Conservation (phyloP, 2,888 invertebrate species). For the Acrobasis suavella region DNA sequence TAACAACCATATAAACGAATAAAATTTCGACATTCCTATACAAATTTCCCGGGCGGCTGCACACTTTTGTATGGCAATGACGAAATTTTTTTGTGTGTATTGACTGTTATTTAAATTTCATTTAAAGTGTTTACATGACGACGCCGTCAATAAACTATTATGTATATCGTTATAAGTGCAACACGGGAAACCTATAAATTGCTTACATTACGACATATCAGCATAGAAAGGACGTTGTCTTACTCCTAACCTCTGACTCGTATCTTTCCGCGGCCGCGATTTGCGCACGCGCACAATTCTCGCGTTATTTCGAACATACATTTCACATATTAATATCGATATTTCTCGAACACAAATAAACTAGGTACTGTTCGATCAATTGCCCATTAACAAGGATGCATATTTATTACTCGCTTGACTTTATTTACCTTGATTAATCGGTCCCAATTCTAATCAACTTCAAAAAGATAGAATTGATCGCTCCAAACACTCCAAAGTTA, state of each 20-base stretch:
- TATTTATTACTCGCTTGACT: not conserved
- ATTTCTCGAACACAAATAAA: not conserved
- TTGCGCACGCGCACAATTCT: not conserved
- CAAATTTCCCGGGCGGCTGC: too few relatives aligned
- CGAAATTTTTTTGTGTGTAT: too few relatives aligned
- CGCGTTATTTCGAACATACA: not conserved
- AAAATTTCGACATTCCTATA: too few relatives aligned
- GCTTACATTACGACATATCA: constrained; percentile 6
- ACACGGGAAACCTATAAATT: not conserved
- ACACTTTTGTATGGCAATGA: too few relatives aligned
- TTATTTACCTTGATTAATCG: not conserved
- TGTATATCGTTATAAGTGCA: constrained; percentile 6
- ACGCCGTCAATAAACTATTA: constrained; percentile 1
- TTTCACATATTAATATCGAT: not conserved
- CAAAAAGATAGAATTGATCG: not conserved
- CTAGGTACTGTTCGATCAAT: not conserved
- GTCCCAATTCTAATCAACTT: not conserved
- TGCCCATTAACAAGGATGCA: not conserved
- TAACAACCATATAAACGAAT: too few relatives aligned
- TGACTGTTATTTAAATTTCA: too few relatives aligned
- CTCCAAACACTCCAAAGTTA: too few relatives aligned
- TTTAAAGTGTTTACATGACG: too few relatives aligned
- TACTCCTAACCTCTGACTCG: constrained; percentile 34
- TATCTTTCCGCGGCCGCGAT: constrained; percentile 34
- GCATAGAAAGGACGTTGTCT: constrained; percentile 24